phyloP scores from a whole-genome alignment of 2,113 vertebrate genomes.

The Cyphomyrus discorhynchus region DNA sequence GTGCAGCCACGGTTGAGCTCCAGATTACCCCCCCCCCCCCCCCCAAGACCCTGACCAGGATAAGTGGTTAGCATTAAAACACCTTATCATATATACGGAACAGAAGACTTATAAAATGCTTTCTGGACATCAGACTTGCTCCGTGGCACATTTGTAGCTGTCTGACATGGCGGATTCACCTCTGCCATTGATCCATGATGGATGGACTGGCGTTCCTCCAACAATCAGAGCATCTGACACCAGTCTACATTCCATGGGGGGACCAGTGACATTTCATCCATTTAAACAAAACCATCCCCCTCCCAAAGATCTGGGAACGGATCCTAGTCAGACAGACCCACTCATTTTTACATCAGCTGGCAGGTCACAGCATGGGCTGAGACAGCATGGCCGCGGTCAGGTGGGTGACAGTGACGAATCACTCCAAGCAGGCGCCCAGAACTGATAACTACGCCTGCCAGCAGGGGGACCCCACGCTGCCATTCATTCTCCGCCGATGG shows the following conservation, averaged over 20 bases:
- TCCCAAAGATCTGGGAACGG: neutral
- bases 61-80: neutral
- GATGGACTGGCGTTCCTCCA: neutral
- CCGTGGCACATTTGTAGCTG: neutral
- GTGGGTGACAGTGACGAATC: conserved; percentile 74
- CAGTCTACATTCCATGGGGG: neutral
- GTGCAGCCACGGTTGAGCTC: neutral
- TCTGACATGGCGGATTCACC: neutral
- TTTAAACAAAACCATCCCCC: neutral
- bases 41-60: neutral
- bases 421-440: conserved; percentile 43
- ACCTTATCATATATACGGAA: neutral
- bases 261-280: neutral
- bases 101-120: neutral
- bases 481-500: conserved; percentile 57
- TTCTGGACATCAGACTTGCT: neutral
- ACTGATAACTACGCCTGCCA: conserved; percentile 45
- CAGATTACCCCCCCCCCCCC: too few species aligned
- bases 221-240: neutral
- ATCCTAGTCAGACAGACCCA: neutral
- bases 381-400: conserved; percentile 34
- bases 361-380: conserved; percentile 31
- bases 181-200: neutral
- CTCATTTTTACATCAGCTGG: conserved; percentile 27
- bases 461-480: conserved; percentile 35